phyloP scores from a whole-genome alignment of 2,888 invertebrate species.

The Odontocolon sp. region DNA sequence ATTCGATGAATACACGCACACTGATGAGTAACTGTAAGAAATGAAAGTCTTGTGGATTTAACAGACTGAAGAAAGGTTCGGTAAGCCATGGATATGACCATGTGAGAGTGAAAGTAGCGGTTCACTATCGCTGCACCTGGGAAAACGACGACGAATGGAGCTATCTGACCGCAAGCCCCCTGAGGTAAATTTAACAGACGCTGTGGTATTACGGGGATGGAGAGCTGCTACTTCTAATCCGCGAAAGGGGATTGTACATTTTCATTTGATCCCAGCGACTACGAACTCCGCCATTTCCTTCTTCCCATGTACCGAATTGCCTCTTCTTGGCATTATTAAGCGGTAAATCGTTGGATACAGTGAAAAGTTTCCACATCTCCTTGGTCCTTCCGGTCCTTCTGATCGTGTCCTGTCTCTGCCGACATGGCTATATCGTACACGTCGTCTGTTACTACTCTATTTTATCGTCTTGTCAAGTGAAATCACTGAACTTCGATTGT shows the following conservation, averaged over 20 bases:
- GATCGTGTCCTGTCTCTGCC: too few species aligned
- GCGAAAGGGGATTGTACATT: slow-evolving; percentile 63
- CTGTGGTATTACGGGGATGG: slow-evolving; percentile 37
- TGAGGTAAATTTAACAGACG: slow-evolving; percentile 60
- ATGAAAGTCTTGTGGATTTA: not conserved
- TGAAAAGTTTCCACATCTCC: too few species aligned
- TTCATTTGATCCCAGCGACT: slow-evolving; percentile 60
- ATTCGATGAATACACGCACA: too few species aligned
- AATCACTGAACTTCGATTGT: slow-evolving; percentile 31
- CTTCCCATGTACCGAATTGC: slow-evolving; percentile 9
- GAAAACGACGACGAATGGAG: slow-evolving; percentile 62
- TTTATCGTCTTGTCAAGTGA: slow-evolving; percentile 8
- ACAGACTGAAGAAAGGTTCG: not conserved
- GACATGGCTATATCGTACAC: too few species aligned
- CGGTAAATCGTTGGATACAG: slow-evolving; percentile 63
- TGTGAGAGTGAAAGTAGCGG: not conserved
- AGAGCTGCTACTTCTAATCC: slow-evolving; percentile 69
- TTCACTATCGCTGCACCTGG: slow-evolving; percentile 20
- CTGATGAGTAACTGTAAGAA: not conserved
- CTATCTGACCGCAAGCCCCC: slow-evolving; percentile 51
- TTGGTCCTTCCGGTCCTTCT: too few species aligned
- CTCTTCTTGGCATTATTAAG: slow-evolving; percentile 56
- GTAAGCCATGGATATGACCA: too few species aligned
- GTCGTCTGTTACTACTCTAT: not conserved
- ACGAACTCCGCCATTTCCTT: slow-evolving; percentile 27